Evolutionary conservation across 2,113 vertebrate species (phyloP).

Genomic region (Halichoeres trimaculatus): DNA sequence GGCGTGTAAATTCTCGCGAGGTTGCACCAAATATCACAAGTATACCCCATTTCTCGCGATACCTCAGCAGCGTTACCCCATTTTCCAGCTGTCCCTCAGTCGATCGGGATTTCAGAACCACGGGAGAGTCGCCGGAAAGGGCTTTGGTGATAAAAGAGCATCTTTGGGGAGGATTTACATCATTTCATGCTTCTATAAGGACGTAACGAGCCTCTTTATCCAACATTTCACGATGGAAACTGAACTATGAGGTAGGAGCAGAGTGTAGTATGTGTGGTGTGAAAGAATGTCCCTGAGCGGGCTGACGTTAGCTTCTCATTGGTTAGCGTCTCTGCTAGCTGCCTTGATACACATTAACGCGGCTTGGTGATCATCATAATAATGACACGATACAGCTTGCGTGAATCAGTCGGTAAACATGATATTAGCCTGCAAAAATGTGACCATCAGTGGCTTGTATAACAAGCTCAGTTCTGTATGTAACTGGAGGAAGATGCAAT

Average conservation of each 20-base stretch:
- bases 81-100: conserved; percentile 77
- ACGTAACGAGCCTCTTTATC: conserved; percentile 3
- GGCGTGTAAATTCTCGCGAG: conserved; percentile 47
- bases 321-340: conserved; percentile 62
- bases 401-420: background rate
- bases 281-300: conserved; percentile 68
- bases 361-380: background rate
- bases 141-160: conserved; percentile 41
- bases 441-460: background rate
- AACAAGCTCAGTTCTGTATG: background rate
- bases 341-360: background rate
- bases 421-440: background rate
- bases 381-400: background rate
- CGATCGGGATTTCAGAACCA: conserved; percentile 63
- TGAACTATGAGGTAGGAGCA: conserved; percentile 75
- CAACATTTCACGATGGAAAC: conserved; percentile 47
- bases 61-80: conserved; percentile 67
- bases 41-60: conserved; percentile 56
- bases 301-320: conserved; percentile 67
- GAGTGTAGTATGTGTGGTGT: conserved; percentile 45
- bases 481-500: background rate
- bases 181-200: conserved; percentile 23
- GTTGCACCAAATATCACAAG: rapidly evolving
- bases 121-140: conserved; percentile 52
- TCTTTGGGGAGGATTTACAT: background rate